Conservation (phyloP, 2,888 invertebrate species). For the Heliconius ismenius region DNA sequence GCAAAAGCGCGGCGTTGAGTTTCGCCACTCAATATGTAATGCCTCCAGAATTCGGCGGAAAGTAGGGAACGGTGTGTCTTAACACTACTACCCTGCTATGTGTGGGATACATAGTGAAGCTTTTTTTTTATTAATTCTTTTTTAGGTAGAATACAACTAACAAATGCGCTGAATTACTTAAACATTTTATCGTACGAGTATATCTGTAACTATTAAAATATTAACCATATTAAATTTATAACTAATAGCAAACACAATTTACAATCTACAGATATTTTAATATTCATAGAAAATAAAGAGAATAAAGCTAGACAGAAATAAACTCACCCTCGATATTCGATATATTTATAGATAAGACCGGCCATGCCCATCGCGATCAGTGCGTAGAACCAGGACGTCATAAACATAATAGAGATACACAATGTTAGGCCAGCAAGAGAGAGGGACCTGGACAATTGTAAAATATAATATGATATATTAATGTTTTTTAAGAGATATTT, state of each 20-base stretch:
- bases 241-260: neutral
- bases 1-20: too few species aligned
- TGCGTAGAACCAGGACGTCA: slow-evolving; percentile 98
- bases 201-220: too few species aligned
- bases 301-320: slow-evolving; percentile 6
- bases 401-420: slow-evolving; percentile 98
- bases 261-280: neutral
- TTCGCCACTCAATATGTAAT: too few species aligned
- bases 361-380: slow-evolving; percentile 97
- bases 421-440: slow-evolving; percentile 92
- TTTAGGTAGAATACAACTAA: too few species aligned
- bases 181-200: too few species aligned
- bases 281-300: neutral
- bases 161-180: too few species aligned
- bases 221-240: neutral
- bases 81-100: too few species aligned
- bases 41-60: too few species aligned
- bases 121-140: too few species aligned
- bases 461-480: neutral
- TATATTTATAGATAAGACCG: slow-evolving; percentile 97
- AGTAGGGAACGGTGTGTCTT: too few species aligned
- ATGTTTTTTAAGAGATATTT: neutral
- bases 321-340: slow-evolving; percentile 95
- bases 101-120: too few species aligned
- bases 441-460: slow-evolving; percentile 83